Conservation (phyloP, 2,113 vertebrate species). For the Steatornis caripensis region DNA sequence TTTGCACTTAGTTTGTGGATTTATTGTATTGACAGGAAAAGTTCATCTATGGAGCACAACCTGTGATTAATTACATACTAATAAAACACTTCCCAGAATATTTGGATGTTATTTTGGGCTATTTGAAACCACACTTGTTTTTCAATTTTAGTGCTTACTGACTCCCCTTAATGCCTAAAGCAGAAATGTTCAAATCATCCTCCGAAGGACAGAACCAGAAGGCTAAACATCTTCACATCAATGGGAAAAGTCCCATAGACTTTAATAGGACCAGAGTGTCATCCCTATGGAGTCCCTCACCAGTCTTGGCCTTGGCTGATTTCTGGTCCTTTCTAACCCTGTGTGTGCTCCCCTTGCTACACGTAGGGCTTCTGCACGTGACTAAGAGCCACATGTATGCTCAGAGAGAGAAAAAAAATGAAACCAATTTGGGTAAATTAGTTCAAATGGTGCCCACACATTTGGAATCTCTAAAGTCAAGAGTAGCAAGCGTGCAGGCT, state of each 20-base stretch:
- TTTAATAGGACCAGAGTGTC: not conserved
- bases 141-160: not conserved
- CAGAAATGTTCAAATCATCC: not conserved
- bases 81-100: not conserved
- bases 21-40: not conserved
- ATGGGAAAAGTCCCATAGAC: not conserved
- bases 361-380: not conserved
- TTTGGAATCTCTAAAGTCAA: not conserved
- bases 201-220: not conserved
- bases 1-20: not conserved
- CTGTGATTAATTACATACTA: not conserved
- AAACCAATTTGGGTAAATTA: not conserved
- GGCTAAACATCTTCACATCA: not conserved
- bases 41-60: not conserved
- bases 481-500: not conserved
- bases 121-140: not conserved
- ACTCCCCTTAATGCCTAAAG: not conserved
- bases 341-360: not conserved
- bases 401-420: not conserved
- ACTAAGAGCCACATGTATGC: not conserved
- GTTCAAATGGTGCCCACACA: not conserved
- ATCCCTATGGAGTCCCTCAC: not conserved
- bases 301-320: not conserved
- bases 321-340: not conserved
- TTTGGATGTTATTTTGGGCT: not conserved